Evolutionary conservation across 35 echinoderm and acorn worm species (phyloP), one percentile per base, ranked within the genome.

Genomic region (Diadema setosum): DNA sequence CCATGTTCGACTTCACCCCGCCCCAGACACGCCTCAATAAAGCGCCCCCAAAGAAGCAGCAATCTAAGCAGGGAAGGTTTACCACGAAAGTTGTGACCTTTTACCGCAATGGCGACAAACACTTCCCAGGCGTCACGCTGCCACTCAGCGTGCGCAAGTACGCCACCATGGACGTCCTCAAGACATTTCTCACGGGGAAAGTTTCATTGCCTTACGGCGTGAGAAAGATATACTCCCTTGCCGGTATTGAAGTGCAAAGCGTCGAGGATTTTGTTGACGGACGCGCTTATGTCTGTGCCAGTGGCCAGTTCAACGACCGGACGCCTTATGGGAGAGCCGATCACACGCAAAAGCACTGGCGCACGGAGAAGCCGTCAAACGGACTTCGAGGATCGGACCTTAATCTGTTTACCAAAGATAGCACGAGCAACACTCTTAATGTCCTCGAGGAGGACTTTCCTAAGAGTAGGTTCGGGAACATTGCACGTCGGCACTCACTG

Each of bases 101-200:
- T 61, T 97, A 91, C 30, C 91, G 95, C 1, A 97, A 97, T 84
- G 95, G 95, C 6, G 95, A 97, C 70, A 97, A 91, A 84, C 95
- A 97, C 82, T 97, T 91, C 45, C 85, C 91, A 60, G 95, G 95
- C 7, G 46, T 93, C 14, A 82, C 88, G 36, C 40, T 97, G 14
- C 95, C 95, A 5, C 85, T 97, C 20, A 97, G 90, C 61, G 65
- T 81, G 20, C 70, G 76, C 44, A 90, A 91, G 30, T 97, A 87
- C 46, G 21, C 69, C 42, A 93, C 80, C 40, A 94, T 92, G 91
- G 95, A 97, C 46, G 83, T 90, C 0, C 88, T 97, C 12, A 41
- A 91, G 46, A 90, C 65, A 3, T 93, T 90, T 36, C 82, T 97
- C 4, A 87, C 58, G 2, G 88, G 89, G 40, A 97, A 97, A 80